Conservation (phyloP, 2,797 vertebrate species). For the Lerista edwardsae region DNA sequence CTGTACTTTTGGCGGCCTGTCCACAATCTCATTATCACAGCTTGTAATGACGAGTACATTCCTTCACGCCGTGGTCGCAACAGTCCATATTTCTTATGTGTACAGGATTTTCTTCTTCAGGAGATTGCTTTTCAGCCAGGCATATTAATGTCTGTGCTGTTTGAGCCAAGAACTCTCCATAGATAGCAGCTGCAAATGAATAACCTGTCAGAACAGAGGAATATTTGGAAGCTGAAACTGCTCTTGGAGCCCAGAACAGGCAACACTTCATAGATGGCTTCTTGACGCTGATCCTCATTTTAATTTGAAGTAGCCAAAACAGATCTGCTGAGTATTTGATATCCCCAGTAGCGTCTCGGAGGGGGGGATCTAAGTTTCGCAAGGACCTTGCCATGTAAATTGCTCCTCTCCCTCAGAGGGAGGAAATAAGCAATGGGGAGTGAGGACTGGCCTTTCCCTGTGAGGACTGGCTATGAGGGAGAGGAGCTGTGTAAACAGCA, state of each 20-base stretch:
- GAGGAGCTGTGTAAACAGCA: no score
- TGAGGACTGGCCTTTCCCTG: no score
- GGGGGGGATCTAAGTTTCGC: no score
- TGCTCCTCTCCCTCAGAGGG: no score
- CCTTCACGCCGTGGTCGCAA: slow-evolving; percentile 12
- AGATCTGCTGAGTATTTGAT: not conserved
- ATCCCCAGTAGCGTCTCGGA: no score
- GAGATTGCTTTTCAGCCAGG: slow-evolving; percentile 45
- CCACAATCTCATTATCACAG: slow-evolving; percentile 28
- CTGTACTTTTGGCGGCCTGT: slow-evolving; percentile 12
- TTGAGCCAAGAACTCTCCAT: slow-evolving; percentile 37
- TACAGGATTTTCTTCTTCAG: slow-evolving; percentile 6
- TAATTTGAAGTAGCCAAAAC: slow-evolving; percentile 51
- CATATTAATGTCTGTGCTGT: slow-evolving; percentile 28
- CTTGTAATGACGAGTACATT: slow-evolving; percentile 27
- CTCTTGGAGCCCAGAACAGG: slow-evolving; percentile 17
- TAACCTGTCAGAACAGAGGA: slow-evolving; percentile 52
- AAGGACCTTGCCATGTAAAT: no score
- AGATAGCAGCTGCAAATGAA: slow-evolving; percentile 55
- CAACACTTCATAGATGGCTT: slow-evolving; percentile 28
- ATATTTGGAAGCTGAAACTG: slow-evolving; percentile 44
- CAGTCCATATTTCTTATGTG: slow-evolving; percentile 31
- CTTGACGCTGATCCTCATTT: slow-evolving; percentile 21
- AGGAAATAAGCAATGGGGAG: no score
- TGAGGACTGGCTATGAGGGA: no score